Percentiles rank a stretch among this genome's conserved stretches.
phyloP scores from a whole-genome alignment of 2,797 vertebrate species.

The Gymnothorax javanicus region DNA sequence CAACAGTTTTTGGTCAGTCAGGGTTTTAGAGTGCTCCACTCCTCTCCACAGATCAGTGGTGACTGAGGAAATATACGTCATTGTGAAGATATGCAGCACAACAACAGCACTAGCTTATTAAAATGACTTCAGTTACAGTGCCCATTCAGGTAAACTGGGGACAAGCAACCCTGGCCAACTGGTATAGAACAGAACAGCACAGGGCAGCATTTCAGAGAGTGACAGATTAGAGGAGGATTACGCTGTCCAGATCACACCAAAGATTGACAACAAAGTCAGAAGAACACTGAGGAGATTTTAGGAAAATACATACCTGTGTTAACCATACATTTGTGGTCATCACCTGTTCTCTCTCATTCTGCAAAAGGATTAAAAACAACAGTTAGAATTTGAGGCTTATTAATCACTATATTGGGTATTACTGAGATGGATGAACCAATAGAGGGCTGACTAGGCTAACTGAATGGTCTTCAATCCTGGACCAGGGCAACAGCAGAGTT shows the following conservation, averaged over 20 bases:
- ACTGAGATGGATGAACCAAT: background rate
- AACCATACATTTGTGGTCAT: constrained; percentile 99
- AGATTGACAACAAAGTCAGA: too few species aligned
- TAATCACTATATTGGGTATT: background rate
- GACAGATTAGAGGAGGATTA: background rate
- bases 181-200: constrained; percentile 30
- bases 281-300: background rate
- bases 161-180: constrained; percentile 39
- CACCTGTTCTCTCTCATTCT: constrained; percentile 97
- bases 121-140: constrained; percentile 30
- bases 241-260: background rate
- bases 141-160: constrained; percentile 45
- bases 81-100: too few species aligned
- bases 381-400: background rate
- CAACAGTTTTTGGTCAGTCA: background rate
- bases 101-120: background rate
- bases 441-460: background rate
- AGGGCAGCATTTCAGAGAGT: background rate
- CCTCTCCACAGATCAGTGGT: background rate
- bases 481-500: background rate
- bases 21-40: background rate
- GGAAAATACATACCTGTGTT: constrained; percentile 83
- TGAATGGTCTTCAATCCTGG: background rate
- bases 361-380: constrained; percentile 36
- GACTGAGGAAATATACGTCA: background rate